Evolutionary conservation across 2,113 vertebrate genomes (phyloP).

Genomic region (Pavo muticus): DNA sequence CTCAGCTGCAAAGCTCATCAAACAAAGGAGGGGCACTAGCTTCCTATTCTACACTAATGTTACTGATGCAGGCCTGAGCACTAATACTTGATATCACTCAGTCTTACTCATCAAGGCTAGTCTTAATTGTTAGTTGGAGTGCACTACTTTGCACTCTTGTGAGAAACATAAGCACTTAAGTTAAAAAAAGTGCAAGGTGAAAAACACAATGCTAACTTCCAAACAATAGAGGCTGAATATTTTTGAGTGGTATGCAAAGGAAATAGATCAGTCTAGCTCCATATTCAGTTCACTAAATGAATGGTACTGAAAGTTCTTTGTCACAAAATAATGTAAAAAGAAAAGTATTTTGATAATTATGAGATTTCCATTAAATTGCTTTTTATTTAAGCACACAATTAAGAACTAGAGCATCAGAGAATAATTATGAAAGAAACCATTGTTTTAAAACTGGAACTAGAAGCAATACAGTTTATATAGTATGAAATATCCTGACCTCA

Average conservation of each 20-base stretch:
- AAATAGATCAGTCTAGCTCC: neutral
- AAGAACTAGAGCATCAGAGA: neutral
- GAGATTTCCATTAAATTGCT: neutral
- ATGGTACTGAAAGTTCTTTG: neutral
- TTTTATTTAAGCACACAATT: neutral
- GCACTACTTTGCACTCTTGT: neutral
- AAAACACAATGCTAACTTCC: neutral
- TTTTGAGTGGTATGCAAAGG: neutral
- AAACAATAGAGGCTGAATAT: neutral
- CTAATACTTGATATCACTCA: neutral
- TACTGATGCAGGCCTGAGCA: neutral
- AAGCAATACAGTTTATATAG: neutral
- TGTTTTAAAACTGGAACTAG: neutral
- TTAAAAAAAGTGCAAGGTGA: neutral
- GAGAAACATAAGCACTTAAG: neutral
- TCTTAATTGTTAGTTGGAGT: neutral
- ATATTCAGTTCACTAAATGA: neutral
- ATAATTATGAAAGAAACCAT: neutral
- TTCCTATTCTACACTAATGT: neutral
- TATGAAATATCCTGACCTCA: neutral
- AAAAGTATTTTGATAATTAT: neutral
- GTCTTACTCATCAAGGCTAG: neutral
- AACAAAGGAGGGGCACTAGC: neutral
- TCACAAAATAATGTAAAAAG: neutral
- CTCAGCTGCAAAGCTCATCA: neutral